Evolutionary conservation across 2,888 invertebrate species (phyloP), one percentile per base, ranked within the genome.

Genomic region (Scaptomyza parva): DNA sequence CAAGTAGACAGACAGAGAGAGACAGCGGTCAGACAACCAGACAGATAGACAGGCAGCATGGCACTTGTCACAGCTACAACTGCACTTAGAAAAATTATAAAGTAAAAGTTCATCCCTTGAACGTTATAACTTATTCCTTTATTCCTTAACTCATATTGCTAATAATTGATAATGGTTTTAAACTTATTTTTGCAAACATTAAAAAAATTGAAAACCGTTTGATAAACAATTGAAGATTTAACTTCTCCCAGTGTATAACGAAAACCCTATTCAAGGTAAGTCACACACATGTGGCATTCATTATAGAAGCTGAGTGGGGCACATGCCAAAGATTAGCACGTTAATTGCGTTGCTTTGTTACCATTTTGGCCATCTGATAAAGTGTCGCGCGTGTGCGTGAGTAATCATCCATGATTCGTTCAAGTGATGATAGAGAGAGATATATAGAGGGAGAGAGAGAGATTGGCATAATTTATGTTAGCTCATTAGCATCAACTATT

Each of bases 291-390:
- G 28, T 44, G 33, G 37, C 33, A 45, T 50, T 33, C 61, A 30
- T 53, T 57, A 54, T 60, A 6, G 28, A 28, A 8, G 35, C 37
- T 17, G 17, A 17, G 37, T 3, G 37, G 53, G 63, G 35, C 63
- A 60, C 68, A 60, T 60, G 73, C 53, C 45, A 39, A 35, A 52
- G 51, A 68, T 72, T 67, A 72, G 44, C 62, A 54, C 35, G 30
- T 53, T 72, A 63, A 72, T 68, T 73, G 59, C 52, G 68, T 73
- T 72, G 55, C 72, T 48, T 63, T 62, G 71, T 43, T 67, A 72
- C 73, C 7, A 17, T 30, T 30, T 30, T 40, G 39, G 51, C 35
- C 68, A 72, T 50, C 71, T 70, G 48, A 45, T 45, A 57, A 50
- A 58, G 50, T 66, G 66, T 58, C 66, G 61, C 57, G 45, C 61